Percentiles rank a stretch among this genome's conserved stretches.
Evolutionary conservation across 2,113 vertebrate genomes (phyloP).

Genomic region (Athene noctua): DNA sequence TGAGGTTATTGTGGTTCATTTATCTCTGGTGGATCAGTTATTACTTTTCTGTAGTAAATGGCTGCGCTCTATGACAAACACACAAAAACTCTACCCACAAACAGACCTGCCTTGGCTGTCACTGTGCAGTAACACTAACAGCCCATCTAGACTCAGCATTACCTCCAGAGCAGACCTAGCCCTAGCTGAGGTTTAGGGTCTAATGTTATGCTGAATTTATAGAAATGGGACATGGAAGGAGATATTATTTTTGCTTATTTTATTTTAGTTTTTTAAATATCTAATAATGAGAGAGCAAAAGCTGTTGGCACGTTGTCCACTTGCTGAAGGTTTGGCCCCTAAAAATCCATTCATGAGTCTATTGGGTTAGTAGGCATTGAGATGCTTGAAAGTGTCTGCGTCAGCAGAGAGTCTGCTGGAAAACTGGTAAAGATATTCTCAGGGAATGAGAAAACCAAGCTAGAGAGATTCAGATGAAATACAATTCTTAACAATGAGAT

Average conservation of each 20-base stretch:
- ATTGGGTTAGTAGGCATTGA: background rate
- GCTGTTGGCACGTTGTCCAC: background rate
- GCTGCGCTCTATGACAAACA: accelerated
- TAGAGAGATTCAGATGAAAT: background rate
- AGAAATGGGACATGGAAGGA: background rate
- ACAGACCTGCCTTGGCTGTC: background rate
- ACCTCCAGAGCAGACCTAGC: background rate
- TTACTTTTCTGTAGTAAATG: background rate
- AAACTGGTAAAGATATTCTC: background rate
- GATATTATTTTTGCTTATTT: background rate
- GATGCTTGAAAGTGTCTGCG: background rate
- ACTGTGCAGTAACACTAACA: accelerated
- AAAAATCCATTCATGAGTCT: background rate
- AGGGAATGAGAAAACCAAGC: background rate
- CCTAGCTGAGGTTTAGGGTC: background rate
- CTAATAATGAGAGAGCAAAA: background rate
- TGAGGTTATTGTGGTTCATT: background rate
- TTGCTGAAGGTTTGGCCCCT: background rate
- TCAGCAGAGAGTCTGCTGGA: background rate
- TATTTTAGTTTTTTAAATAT: background rate
- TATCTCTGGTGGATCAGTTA: background rate
- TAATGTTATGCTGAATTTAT: background rate
- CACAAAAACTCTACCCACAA: background rate
- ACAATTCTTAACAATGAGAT: background rate
- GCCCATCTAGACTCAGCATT: background rate